Conservation (phyloP, 2,888 invertebrate genomes). For the Acanthopleura granulata region DNA sequence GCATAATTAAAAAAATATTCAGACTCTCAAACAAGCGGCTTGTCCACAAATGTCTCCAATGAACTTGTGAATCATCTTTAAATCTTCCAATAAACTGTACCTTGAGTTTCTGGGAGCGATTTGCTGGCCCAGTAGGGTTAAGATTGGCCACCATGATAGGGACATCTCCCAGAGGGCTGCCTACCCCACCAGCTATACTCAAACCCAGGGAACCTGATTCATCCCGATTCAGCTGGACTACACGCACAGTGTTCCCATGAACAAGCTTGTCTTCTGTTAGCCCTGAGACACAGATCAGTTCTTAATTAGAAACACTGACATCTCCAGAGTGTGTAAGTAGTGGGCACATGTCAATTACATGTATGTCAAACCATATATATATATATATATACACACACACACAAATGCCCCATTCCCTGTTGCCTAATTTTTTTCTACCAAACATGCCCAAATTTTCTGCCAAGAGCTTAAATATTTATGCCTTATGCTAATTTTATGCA, state of each 20-base stretch:
- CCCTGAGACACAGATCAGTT: constrained; percentile 33
- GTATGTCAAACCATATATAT: too few species aligned
- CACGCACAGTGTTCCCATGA: constrained; percentile 39
- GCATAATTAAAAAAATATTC: too few species aligned
- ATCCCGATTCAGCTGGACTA: constrained; percentile 61
- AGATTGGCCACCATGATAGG: constrained; percentile 65
- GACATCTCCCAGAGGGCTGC: constrained; percentile 62
- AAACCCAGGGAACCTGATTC: constrained; percentile 61
- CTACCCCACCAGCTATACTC: constrained; percentile 65
- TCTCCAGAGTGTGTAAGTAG: too few species aligned
- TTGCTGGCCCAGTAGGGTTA: constrained; percentile 59
- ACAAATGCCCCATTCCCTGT: too few species aligned
- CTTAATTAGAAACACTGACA: background rate
- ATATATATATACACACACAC: too few species aligned
- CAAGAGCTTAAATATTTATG: too few species aligned
- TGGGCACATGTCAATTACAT: too few species aligned
- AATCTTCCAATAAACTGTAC: constrained; percentile 32
- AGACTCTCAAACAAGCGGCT: too few species aligned
- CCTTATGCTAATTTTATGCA: too few species aligned
- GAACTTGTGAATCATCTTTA: background rate
- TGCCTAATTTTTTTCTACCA: too few species aligned
- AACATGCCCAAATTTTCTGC: too few species aligned
- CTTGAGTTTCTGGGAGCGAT: constrained; percentile 56
- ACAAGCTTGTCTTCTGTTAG: constrained; percentile 51
- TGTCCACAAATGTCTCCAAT: too few species aligned